Conservation (phyloP, 1,140 invertebrate species). For the Harlomillsia oculata region DNA sequence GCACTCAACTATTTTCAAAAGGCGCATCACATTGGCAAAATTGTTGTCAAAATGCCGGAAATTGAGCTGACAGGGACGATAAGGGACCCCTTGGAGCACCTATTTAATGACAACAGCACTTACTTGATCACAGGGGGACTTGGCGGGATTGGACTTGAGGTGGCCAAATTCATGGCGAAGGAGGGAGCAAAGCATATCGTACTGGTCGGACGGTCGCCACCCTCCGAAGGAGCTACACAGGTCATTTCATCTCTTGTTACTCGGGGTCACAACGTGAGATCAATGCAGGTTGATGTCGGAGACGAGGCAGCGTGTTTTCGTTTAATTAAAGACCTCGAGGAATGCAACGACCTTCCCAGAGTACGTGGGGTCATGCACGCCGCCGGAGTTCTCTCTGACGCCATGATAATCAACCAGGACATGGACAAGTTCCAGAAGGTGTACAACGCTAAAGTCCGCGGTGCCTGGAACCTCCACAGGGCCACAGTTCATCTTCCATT, state of each 20-base stretch:
- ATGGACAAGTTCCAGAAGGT: slow-evolving; percentile 13
- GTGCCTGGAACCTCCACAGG: slow-evolving; percentile 15
- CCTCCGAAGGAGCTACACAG: background rate
- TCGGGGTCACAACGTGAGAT: background rate
- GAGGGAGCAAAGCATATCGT: slow-evolving; percentile 13
- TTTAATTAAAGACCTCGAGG: slow-evolving; percentile 1
- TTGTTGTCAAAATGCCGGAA: slow-evolving; percentile 7
- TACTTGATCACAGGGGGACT: slow-evolving; percentile 23
- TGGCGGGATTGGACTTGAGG: slow-evolving; percentile 22
- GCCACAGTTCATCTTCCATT: slow-evolving; percentile 1
- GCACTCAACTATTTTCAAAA: slow-evolving; percentile 14
- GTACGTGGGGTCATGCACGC: slow-evolving; percentile 23
- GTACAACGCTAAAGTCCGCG: slow-evolving; percentile 20
- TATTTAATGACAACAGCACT: slow-evolving; percentile 12
- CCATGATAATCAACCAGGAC: slow-evolving; percentile 7
- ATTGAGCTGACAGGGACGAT: background rate
- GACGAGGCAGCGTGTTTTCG: slow-evolving; percentile 3
- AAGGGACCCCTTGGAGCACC: background rate
- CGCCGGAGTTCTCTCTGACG: slow-evolving; percentile 17
- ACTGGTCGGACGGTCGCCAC: slow-evolving; percentile 9
- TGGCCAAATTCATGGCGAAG: slow-evolving; percentile 13
- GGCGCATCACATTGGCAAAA: slow-evolving; percentile 12
- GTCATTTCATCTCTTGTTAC: background rate
- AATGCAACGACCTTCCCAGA: slow-evolving; percentile 1
- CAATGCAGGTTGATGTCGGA: slow-evolving; percentile 8